Conservation (phyloP, 2,113 vertebrate species). For the Cebus imitator region DNA sequence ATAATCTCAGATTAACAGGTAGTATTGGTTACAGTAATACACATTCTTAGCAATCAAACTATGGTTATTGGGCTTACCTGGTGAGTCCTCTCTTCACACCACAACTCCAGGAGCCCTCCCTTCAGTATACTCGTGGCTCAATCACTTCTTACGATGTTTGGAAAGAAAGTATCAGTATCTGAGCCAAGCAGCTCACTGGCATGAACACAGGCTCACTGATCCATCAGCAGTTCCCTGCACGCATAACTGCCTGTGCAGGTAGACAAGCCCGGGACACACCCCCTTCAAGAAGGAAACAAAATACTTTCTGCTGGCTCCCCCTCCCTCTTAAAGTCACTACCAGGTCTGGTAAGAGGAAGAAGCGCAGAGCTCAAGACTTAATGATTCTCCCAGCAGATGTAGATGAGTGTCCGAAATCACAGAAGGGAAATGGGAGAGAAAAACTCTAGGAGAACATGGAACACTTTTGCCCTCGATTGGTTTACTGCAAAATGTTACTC, state of each 20-base stretch:
- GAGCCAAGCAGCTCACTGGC: background rate
- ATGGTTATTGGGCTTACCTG: constrained; percentile 54
- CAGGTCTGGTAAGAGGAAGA: constrained; percentile 15
- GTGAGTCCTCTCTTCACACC: background rate
- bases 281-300: constrained; percentile 43
- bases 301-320: background rate
- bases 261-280: constrained; percentile 44
- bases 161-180: background rate
- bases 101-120: background rate
- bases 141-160: background rate
- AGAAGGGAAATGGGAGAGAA: background rate
- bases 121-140: background rate
- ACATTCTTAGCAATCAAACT: background rate
- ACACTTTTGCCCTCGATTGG: background rate
- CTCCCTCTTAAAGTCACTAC: background rate
- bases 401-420: background rate
- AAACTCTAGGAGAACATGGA: background rate
- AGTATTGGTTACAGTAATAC: background rate
- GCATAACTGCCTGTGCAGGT: background rate
- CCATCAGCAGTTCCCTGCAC: background rate
- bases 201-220: background rate
- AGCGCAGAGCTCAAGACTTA: background rate
- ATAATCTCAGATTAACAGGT: background rate
- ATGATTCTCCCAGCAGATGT: background rate
- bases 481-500: background rate